A percentile compares a stretch with the other conserved stretches of the same genome.
Evolutionary conservation across 2,113 vertebrate species (phyloP).

Genomic region (Psophia crepitans): DNA sequence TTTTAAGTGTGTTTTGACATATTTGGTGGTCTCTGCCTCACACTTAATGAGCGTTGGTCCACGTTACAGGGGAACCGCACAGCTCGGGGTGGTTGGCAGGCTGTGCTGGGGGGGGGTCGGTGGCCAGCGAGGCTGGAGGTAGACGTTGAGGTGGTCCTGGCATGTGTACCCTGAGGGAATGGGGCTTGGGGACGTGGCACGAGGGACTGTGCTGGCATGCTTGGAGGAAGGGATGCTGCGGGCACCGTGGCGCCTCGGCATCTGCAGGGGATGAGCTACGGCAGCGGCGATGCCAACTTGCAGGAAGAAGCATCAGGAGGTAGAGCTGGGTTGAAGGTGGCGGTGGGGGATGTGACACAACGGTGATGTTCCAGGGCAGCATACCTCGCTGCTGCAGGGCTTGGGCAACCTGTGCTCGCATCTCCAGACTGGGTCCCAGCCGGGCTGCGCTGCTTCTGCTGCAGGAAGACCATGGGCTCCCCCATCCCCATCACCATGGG

Average conservation of each 20-base stretch:
- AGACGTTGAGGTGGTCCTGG: background rate
- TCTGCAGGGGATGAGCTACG: background rate
- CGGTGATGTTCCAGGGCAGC: background rate
- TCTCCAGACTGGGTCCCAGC: background rate
- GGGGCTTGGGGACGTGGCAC: accelerated
- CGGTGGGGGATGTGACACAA: accelerated
- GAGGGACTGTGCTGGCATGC: accelerated
- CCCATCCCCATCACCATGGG: background rate
- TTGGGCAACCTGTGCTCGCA: background rate
- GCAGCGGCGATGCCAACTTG: accelerated
- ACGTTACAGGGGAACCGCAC: slow-evolving; percentile 19
- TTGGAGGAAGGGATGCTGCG: background rate
- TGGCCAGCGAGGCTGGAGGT: slow-evolving; percentile 2
- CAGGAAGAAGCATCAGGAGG: background rate
- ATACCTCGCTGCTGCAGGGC: background rate
- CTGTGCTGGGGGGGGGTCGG: background rate
- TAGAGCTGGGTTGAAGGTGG: background rate
- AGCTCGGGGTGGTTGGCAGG: slow-evolving; percentile 27
- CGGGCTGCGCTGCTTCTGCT: accelerated
- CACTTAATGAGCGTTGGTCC: slow-evolving; percentile 53
- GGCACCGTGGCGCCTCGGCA: accelerated
- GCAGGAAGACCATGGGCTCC: background rate
- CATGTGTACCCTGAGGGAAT: background rate
- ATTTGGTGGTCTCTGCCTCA: slow-evolving; percentile 66
- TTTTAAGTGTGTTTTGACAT: slow-evolving; percentile 64